Conservation (phyloP, 2,888 invertebrate genomes). For the Drosophila vallismaia region DNA sequence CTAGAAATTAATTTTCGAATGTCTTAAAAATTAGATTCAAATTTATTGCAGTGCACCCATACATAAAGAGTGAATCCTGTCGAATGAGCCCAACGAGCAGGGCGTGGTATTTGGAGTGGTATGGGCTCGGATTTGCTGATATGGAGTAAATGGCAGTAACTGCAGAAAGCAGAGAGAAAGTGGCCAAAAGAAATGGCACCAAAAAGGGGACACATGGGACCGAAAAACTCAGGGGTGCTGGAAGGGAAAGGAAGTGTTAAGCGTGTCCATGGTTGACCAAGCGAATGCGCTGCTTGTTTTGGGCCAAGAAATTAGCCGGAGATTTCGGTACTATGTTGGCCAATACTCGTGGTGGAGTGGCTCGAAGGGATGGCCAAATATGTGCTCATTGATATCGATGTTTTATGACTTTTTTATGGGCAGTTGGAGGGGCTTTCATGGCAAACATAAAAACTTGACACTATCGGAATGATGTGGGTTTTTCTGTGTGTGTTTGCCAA, state of each 20-base stretch:
- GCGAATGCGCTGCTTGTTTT: slow-evolving; percentile 33
- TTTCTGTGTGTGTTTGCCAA: slow-evolving; percentile 8
- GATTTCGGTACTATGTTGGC: slow-evolving; percentile 17
- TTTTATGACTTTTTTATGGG: slow-evolving; percentile 43
- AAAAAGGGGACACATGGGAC: slow-evolving; percentile 13
- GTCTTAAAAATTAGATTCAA: no score
- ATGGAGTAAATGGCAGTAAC: slow-evolving; percentile 47
- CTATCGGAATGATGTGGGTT: slow-evolving; percentile 31
- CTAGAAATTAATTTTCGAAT: no score
- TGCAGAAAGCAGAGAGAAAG: slow-evolving; percentile 64
- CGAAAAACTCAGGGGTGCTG: background rate
- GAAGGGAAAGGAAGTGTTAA: slow-evolving; percentile 25
- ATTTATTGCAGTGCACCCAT: slow-evolving; percentile 14
- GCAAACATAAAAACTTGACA: slow-evolving; percentile 37
- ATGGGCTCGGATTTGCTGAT: slow-evolving; percentile 45
- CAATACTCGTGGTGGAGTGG: slow-evolving; percentile 13
- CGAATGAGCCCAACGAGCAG: slow-evolving; percentile 42
- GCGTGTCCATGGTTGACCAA: slow-evolving; percentile 31
- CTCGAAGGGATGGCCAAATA: slow-evolving; percentile 32
- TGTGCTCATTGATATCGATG: slow-evolving; percentile 48
- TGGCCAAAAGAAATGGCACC: slow-evolving; percentile 51
- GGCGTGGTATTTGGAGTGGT: slow-evolving; percentile 29
- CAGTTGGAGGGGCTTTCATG: slow-evolving; percentile 14
- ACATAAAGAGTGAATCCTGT: slow-evolving; percentile 40
- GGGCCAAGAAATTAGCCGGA: slow-evolving; percentile 45